Evolutionary conservation across 2,113 vertebrate species (phyloP).

Genomic region (Hippocampus zosterae): DNA sequence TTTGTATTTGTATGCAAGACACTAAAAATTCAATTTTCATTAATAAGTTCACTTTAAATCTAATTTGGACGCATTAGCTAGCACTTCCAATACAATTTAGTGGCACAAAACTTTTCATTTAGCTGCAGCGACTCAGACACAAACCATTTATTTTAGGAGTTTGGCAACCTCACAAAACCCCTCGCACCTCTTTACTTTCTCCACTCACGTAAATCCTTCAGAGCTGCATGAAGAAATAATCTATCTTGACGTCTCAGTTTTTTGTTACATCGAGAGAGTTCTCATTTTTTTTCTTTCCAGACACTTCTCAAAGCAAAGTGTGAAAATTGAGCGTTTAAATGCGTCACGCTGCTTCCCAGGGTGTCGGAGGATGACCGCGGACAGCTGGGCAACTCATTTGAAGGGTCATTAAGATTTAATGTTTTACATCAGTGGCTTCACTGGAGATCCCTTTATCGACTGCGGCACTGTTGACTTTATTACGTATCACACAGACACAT

Average conservation of each 20-base stretch:
- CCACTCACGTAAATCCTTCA: constrained; percentile 10
- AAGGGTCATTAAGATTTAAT: constrained; percentile 71
- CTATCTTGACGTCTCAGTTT: constrained; percentile 15
- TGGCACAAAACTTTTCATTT: not conserved
- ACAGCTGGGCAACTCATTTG: constrained; percentile 64
- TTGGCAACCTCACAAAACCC: constrained; percentile 22
- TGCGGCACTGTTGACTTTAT: constrained; percentile 63
- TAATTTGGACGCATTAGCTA: not conserved
- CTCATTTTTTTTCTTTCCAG: not conserved
- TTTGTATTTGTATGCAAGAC: not conserved
- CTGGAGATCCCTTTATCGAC: constrained; percentile 56
- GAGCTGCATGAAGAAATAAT: constrained; percentile 20
- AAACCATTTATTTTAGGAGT: not conserved
- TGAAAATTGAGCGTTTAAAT: not conserved
- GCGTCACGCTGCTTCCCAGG: constrained; percentile 19
- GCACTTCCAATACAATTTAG: not conserved
- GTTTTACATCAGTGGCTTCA: constrained; percentile 57
- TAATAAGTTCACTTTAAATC: not conserved
- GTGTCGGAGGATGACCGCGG: constrained; percentile 54
- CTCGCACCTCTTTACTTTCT: not conserved
- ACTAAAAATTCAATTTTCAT: not conserved
- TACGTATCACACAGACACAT: constrained; percentile 34
- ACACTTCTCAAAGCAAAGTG: constrained; percentile 6
- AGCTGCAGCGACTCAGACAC: not conserved
- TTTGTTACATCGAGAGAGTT: constrained; percentile 1